Percentiles rank a stretch among this genome's conserved stretches.
These are phyloP conservation scores for Teleiodes luculella DNA, from an alignment of 2,888 invertebrate genomes.

Conservation along the genomic window DNA sequence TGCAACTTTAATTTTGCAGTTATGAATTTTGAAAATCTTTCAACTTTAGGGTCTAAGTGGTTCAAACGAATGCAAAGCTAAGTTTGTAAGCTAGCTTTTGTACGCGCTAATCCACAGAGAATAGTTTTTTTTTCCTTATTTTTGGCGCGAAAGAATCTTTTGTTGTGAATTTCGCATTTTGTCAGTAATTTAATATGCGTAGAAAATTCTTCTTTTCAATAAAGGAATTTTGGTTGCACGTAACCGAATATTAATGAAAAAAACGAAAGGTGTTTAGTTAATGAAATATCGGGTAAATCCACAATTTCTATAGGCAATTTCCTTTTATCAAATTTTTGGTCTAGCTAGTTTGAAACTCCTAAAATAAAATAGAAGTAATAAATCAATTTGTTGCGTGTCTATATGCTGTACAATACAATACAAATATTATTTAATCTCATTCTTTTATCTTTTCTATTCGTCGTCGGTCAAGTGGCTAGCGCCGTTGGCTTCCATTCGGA, in stretches of 20 bases:
- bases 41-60: not conserved
- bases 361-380: too few species aligned
- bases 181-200: slow-evolving; percentile 29
- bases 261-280: too few species aligned
- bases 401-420: too few species aligned
- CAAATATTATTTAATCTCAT: too few species aligned
- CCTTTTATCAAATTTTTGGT: too few species aligned
- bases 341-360: too few species aligned
- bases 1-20: not conserved
- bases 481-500: too few species aligned
- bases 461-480: too few species aligned
- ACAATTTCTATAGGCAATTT: too few species aligned
- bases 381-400: too few species aligned
- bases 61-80: not conserved
- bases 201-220: slow-evolving; percentile 10
- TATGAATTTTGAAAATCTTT: not conserved
- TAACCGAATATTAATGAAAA: not conserved
- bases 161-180: slow-evolving; percentile 25
- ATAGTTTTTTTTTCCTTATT: slow-evolving; percentile 32
- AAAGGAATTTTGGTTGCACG: slow-evolving; percentile 8
- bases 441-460: too few species aligned
- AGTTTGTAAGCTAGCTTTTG: slow-evolving; percentile 27
- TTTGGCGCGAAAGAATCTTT: slow-evolving; percentile 23
- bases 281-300: too few species aligned
- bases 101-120: slow-evolving; percentile 41